Evolutionary conservation across 2,797 vertebrate species (phyloP).

Genomic region (Diplodus sargus): DNA sequence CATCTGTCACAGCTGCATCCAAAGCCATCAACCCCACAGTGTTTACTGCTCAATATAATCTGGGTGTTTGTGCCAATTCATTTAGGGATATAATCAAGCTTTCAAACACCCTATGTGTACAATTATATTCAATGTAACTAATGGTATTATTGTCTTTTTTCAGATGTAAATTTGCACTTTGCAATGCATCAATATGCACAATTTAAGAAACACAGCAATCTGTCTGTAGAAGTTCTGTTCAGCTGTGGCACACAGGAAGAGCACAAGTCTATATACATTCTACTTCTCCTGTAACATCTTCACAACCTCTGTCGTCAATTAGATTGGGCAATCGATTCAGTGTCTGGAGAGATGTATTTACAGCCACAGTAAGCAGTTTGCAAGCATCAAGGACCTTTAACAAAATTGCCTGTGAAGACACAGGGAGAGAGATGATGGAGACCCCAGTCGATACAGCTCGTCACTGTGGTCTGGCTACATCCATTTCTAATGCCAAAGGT

Average conservation of each 20-base stretch:
- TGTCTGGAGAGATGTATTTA: conserved; percentile 81
- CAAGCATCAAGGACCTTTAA: conserved; percentile 79
- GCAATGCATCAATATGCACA: conserved; percentile 4
- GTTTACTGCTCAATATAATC: conserved; percentile 44
- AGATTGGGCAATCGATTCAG: conserved; percentile 77
- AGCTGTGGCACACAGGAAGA: conserved; percentile 33
- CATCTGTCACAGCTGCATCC: conserved; percentile 54
- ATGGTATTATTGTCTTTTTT: conserved; percentile 1
- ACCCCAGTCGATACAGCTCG: conserved; percentile 64
- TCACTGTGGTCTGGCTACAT: conserved; percentile 62
- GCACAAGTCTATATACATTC: conserved; percentile 47
- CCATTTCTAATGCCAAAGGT: conserved; percentile 71
- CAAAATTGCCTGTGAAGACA: conserved; percentile 79
- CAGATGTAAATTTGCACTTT: background rate
- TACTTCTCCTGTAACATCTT: conserved; percentile 68
- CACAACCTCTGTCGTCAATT: conserved; percentile 76
- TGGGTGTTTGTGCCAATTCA: conserved; percentile 7
- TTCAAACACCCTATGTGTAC: conserved; percentile 18
- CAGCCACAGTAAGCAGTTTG: conserved; percentile 78
- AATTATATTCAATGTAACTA: conserved; percentile 9
- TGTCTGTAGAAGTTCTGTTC: conserved; percentile 46
- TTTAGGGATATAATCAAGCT: conserved; percentile 7
- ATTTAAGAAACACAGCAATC: conserved; percentile 12
- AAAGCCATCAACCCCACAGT: conserved; percentile 52
- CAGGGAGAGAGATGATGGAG: conserved; percentile 65